These are phyloP conservation scores for Eonycteris spelaea DNA, from an alignment of 2,113 vertebrate species.

Conservation along the genomic window DNA sequence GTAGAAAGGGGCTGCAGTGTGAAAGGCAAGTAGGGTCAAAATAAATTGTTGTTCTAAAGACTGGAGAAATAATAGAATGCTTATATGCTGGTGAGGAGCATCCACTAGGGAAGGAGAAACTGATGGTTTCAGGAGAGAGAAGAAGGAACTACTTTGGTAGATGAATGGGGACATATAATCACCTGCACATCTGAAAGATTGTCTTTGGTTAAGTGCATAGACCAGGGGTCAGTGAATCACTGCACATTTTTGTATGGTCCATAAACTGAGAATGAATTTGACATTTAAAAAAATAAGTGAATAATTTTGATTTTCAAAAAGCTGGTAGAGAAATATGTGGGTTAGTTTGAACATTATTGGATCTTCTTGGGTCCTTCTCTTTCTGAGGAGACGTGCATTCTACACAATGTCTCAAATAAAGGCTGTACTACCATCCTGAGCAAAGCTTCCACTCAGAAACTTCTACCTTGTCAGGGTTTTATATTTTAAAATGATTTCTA, in stretches of 20 bases:
- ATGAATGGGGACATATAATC: neutral
- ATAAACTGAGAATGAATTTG: neutral
- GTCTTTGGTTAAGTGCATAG: neutral
- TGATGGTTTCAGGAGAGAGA: neutral
- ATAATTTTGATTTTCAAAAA: neutral
- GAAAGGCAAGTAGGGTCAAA: constrained; percentile 14
- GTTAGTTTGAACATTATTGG: neutral
- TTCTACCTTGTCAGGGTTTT: neutral
- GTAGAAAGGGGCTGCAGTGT: neutral
- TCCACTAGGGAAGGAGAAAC: neutral
- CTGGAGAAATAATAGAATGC: neutral
- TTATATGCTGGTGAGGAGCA: neutral
- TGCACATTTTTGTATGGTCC: neutral
- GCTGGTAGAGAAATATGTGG: neutral
- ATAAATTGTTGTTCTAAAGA: neutral
- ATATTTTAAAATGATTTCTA: constrained; percentile 10
- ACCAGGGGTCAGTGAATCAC: neutral
- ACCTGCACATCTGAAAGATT: neutral
- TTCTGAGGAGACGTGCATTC: neutral
- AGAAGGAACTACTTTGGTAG: neutral
- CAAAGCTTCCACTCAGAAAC: neutral
- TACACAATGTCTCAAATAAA: neutral
- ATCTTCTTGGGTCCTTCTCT: neutral
- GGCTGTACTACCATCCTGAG: neutral
- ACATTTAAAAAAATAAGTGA: neutral